Base-by-base conservation (phyloP, 2,888 invertebrate genomes). In the Drosophila diplacantha region DNA sequence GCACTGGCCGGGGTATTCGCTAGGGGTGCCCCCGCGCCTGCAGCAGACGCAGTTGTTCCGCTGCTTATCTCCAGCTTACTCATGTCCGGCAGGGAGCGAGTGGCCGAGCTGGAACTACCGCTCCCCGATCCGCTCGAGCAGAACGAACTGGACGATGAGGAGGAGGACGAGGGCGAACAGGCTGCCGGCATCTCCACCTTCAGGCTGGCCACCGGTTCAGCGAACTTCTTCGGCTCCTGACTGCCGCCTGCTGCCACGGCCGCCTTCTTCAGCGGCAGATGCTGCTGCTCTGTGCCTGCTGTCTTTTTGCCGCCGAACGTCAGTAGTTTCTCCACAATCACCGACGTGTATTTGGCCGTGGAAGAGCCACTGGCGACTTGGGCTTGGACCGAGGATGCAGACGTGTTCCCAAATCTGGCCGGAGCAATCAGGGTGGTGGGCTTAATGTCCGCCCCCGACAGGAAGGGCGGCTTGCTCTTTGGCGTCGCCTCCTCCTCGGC, bases 1-100 rank as follows among this genome's bases (percentile, higher is more conserved):
- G 29, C 41, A 24, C 26, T 26, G 11, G 11, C 31, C 11, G 53
- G 22, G 2, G 43, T 22, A 38, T 56, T 24, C 0, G 39, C 35
- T 5, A 22, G 2, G 51, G 7, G 2, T 6, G 69, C 43, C 1
- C 26, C 59, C 6, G 72, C 50, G 3, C 47, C 9, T 1, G 60
- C 3, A 11, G 52, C 54, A 18, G 65, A 7, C 9, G 52, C 46
- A 3, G 73, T 72, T 8, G 16, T 43, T 6, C 74, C 78, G 32
- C 86, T 81, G 51, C 86, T 85, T 8, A 86, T 86, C 53, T 85
- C 86, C 51, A 86, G 57, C 41, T 86, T 86, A 54, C 86, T 86
- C 85, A 86, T 86, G 24, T 86, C 86, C 3, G 86, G 86, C 58
- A 86, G 53, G 0, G 84, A 85, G 5, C 85, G 74, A 1, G 85